These are phyloP conservation scores for Chrysopa pallens DNA, from an alignment of 1,140 invertebrate species.

Conservation along the genomic window DNA sequence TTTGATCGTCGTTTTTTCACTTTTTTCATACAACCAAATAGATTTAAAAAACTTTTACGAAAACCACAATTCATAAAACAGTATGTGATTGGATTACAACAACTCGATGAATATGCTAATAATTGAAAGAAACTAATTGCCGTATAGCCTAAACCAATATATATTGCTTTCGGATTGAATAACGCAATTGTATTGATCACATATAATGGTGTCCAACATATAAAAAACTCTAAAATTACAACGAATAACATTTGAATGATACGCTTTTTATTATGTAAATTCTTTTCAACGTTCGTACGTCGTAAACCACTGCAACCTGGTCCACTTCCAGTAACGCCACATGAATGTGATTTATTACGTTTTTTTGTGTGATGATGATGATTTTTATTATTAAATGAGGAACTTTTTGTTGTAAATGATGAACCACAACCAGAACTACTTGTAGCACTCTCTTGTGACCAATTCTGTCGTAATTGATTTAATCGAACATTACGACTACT, in stretches of 20 bases:
- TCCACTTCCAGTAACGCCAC: background rate
- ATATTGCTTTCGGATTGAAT: constrained; percentile 32
- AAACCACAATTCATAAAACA: constrained; percentile 60
- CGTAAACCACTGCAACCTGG: constrained; percentile 6
- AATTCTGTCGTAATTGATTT: constrained; percentile 13
- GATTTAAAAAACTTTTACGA: constrained; percentile 36
- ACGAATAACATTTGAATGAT: constrained; percentile 35
- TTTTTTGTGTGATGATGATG: no score
- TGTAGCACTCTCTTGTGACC: constrained; percentile 13
- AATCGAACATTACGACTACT: constrained; percentile 6
- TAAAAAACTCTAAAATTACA: constrained; percentile 54
- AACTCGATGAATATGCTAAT: constrained; percentile 45
- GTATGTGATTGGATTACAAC: constrained; percentile 59
- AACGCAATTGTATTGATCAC: constrained; percentile 42
- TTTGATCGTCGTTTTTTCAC: constrained; percentile 4
- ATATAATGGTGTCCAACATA: constrained; percentile 59
- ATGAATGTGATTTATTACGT: constrained; percentile 1
- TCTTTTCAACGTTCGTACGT: constrained; percentile 26
- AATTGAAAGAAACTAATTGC: constrained; percentile 39
- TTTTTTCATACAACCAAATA: constrained; percentile 28
- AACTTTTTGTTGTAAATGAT: no score
- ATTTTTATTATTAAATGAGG: no score
- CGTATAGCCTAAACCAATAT: constrained; percentile 26
- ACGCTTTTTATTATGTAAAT: constrained; percentile 26
- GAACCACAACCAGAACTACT: constrained; percentile 8